Evolutionary conservation across 2,113 vertebrate genomes (phyloP).

Genomic region (Triplophysa tibetana): DNA sequence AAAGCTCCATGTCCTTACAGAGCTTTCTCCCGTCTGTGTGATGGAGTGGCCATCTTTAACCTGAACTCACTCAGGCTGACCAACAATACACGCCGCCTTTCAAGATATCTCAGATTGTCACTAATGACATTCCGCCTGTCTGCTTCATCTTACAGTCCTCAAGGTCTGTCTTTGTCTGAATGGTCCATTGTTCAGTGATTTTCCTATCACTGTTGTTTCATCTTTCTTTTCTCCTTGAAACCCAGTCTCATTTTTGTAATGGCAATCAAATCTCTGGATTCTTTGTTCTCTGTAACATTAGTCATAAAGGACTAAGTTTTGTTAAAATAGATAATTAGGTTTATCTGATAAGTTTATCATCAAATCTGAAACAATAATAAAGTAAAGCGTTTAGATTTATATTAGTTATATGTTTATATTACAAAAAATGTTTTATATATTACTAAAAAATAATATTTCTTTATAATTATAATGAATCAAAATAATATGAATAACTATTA

Average conservation of each 20-base stretch:
- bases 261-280: not conserved
- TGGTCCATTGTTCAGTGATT: slow-evolving; percentile 10
- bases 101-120: slow-evolving; percentile 33
- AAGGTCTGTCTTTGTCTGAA: slow-evolving; percentile 34
- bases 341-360: not conserved
- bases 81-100: slow-evolving; percentile 17
- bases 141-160: slow-evolving; percentile 32
- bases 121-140: slow-evolving; percentile 26
- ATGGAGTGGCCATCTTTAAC: slow-evolving; percentile 38
- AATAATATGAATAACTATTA: too few relatives aligned
- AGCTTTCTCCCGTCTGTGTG: slow-evolving; percentile 34
- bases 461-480: too few relatives aligned
- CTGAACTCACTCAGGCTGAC: slow-evolving; percentile 40
- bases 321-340: not conserved
- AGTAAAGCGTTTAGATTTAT: too few relatives aligned
- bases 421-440: too few relatives aligned
- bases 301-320: not conserved
- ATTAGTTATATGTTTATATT: too few relatives aligned
- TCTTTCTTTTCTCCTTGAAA: slow-evolving; percentile 9
- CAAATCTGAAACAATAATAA: not conserved
- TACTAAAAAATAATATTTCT: too few relatives aligned
- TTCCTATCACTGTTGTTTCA: slow-evolving; percentile 24
- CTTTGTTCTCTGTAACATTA: slow-evolving; percentile 1
- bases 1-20: slow-evolving; percentile 33
- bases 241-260: not conserved